phyloP scores from a whole-genome alignment of 2,888 invertebrate genomes.

The Tetragonula carbonaria region DNA sequence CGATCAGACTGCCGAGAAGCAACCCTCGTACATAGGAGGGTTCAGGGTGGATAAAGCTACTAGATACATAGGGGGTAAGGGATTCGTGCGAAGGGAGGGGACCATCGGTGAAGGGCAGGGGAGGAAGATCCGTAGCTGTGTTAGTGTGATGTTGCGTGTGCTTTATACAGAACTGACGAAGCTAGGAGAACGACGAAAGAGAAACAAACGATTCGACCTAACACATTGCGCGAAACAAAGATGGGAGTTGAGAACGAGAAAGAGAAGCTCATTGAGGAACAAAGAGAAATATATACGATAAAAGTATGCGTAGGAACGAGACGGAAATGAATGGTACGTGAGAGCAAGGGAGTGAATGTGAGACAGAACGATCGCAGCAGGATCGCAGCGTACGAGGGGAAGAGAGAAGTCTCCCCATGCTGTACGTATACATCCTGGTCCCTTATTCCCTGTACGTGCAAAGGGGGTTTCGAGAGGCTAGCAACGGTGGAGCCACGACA shows the following conservation, averaged over 20 bases:
- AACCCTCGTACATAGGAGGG: conserved; percentile 68
- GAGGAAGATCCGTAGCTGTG: conserved; percentile 26
- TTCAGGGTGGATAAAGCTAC: conserved; percentile 71
- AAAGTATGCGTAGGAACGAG: conserved; percentile 30
- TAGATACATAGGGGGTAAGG: conserved; percentile 69
- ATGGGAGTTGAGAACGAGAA: conserved; percentile 1
- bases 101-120: conserved; percentile 42
- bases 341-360: not conserved
- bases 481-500: conserved; percentile 65
- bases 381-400: conserved; percentile 6
- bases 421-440: conserved; percentile 46
- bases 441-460: conserved; percentile 59
- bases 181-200: conserved; percentile 41
- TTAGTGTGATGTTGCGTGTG: conserved; percentile 42
- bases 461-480: conserved; percentile 68
- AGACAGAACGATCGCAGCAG: conserved; percentile 2
- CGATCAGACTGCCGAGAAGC: conserved; percentile 62
- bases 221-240: conserved; percentile 29
- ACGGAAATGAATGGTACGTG: conserved; percentile 12
- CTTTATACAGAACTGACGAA: conserved; percentile 25
- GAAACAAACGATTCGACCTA: conserved; percentile 43
- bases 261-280: conserved; percentile 11
- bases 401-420: conserved; percentile 52
- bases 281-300: conserved; percentile 18
- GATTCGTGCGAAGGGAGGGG: conserved; percentile 60